A percentile compares a stretch with the other conserved stretches of the same genome.
phyloP scores from a whole-genome alignment of 2,113 vertebrate genomes.

The Eudorcas thomsonii region DNA sequence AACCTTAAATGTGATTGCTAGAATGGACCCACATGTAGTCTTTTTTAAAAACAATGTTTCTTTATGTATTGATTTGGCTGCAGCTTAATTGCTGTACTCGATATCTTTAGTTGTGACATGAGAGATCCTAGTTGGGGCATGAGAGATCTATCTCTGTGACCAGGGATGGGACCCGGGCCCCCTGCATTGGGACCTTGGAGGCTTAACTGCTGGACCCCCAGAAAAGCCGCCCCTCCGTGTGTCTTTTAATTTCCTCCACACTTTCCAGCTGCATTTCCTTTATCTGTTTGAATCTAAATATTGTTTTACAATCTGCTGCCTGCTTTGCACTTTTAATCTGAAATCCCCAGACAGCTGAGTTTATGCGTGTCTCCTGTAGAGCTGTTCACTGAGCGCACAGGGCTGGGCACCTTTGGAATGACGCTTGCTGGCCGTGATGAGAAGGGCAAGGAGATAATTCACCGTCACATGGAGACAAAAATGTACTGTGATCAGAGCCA shows the following conservation, averaged over 20 bases:
- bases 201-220: background rate
- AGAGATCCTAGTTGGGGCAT: background rate
- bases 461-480: background rate
- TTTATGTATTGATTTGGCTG: background rate
- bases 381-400: background rate
- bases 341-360: background rate
- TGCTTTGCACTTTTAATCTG: background rate
- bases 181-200: background rate
- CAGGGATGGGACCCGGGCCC: background rate
- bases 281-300: background rate
- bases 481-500: background rate
- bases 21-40: background rate
- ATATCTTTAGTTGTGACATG: background rate
- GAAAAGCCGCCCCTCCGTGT: fast-evolving
- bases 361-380: background rate
- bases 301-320: background rate
- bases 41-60: background rate
- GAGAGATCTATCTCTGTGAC: background rate
- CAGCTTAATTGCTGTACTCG: fast-evolving
- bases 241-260: background rate
- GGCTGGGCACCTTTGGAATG: background rate
- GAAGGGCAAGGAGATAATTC: background rate
- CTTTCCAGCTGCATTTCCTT: background rate
- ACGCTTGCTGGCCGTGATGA: background rate
- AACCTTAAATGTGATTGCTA: background rate